Conservation (phyloP, 2,888 invertebrate genomes). For the Drosophila mettleri region DNA sequence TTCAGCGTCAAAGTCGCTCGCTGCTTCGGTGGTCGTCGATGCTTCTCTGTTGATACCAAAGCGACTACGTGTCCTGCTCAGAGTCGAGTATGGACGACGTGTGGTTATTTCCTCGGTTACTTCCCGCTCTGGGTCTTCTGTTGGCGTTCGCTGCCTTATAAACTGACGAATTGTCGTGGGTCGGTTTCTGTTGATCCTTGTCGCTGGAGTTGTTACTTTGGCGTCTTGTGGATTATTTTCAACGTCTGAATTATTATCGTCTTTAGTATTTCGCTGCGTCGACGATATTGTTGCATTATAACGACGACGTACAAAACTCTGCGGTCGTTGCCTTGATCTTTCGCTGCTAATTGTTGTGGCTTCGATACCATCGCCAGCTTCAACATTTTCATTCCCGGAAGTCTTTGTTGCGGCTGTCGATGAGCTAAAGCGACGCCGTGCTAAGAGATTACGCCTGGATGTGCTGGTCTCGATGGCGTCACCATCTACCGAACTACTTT, state of each 20-base stretch:
- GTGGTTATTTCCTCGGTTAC: slow-evolving; percentile 33
- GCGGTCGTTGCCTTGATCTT: not conserved
- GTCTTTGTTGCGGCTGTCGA: not conserved
- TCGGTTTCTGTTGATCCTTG: not conserved
- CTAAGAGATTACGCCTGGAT: slow-evolving; percentile 1
- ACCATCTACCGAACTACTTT: not conserved
- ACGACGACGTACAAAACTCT: slow-evolving; percentile 6
- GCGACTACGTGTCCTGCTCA: slow-evolving; percentile 56
- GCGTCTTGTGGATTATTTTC: not conserved
- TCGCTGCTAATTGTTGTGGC: not conserved
- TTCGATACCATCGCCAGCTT: not conserved
- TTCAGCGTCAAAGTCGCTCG: slow-evolving; percentile 11
- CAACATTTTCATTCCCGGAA: not conserved
- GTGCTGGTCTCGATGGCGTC: not conserved
- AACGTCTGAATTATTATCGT: not conserved
- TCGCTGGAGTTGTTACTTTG: not conserved
- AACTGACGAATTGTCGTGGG: slow-evolving; percentile 7
- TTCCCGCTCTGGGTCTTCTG: slow-evolving; percentile 9
- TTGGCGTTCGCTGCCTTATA: not conserved
- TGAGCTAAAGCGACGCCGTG: slow-evolving; percentile 13
- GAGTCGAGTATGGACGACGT: slow-evolving; percentile 52
- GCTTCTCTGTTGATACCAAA: slow-evolving; percentile 30
- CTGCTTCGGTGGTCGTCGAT: slow-evolving; percentile 17
- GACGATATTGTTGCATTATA: slow-evolving; percentile 13
- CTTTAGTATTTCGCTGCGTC: not conserved